phyloP scores from a whole-genome alignment of 2,113 vertebrate genomes.

The Piprites chloris region DNA sequence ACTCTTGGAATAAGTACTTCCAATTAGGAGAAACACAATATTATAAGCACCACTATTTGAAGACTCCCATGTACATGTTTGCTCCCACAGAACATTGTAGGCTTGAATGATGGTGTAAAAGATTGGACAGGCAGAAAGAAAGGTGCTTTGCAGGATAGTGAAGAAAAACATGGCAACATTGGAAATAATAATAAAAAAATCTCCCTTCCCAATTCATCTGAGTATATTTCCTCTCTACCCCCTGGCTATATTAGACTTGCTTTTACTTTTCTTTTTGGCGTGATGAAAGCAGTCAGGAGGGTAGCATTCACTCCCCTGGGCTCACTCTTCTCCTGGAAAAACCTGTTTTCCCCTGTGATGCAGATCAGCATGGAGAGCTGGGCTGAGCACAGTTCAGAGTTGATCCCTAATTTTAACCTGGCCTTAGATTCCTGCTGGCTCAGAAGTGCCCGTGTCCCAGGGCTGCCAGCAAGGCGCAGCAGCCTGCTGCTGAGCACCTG shows the following conservation, averaged over 20 bases:
- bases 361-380: not conserved
- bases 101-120: not conserved
- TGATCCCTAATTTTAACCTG: not conserved
- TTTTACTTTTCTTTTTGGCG: not conserved
- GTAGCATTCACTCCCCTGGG: not conserved
- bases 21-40: not conserved
- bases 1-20: not conserved
- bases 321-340: not conserved
- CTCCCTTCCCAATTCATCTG: not conserved
- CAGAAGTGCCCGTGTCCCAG: not conserved
- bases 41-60: not conserved
- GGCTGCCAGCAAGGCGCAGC: not conserved
- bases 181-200: not conserved
- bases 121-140: not conserved
- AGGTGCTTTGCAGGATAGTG: not conserved
- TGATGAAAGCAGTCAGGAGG: not conserved
- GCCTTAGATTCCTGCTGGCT: not conserved
- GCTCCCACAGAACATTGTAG: not conserved
- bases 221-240: not conserved
- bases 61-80: not conserved
- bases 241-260: rapidly evolving
- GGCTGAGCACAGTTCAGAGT: not conserved
- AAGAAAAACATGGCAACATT: not conserved
- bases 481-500: constrained; percentile 32
- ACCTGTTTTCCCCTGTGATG: not conserved